Percentiles rank a stretch among this genome's conserved stretches.
These are phyloP conservation scores for Hyles lineata DNA, from an alignment of 2,888 invertebrate species.

Conservation along the genomic window DNA sequence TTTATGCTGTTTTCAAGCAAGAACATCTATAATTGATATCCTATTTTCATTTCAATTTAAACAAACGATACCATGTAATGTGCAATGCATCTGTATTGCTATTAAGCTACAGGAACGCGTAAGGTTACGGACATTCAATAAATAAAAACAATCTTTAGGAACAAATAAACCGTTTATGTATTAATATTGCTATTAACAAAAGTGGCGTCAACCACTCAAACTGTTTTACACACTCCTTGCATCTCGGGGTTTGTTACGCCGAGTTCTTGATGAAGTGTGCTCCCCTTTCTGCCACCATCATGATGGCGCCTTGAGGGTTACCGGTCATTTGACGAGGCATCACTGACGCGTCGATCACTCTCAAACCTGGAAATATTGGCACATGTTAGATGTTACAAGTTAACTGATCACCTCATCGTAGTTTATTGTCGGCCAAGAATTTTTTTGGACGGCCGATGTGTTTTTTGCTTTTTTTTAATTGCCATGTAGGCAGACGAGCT, in stretches of 20 bases:
- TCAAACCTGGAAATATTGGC: conserved; percentile 54
- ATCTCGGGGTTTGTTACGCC: neutral
- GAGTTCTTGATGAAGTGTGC: conserved; percentile 62
- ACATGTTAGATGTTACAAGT: neutral
- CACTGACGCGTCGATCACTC: conserved; percentile 84
- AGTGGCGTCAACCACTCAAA: neutral
- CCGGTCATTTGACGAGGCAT: conserved; percentile 78
- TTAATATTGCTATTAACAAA: neutral
- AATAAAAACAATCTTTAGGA: neutral
- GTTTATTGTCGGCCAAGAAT: too few relatives aligned
- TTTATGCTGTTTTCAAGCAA: too few relatives aligned
- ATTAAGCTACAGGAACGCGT: neutral
- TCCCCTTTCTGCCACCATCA: conserved; percentile 84
- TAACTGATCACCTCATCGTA: too few relatives aligned
- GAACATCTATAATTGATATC: too few relatives aligned
- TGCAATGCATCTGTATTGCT: too few relatives aligned
- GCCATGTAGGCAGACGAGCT: too few relatives aligned
- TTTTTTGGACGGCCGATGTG: too few relatives aligned
- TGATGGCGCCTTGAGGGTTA: conserved; percentile 83
- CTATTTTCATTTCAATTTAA: too few relatives aligned
- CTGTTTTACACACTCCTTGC: too few relatives aligned
- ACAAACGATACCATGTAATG: too few relatives aligned
- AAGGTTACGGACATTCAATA: neutral
- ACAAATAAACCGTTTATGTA: conserved; percentile 2
- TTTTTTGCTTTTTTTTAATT: too few relatives aligned